phyloP scores from a whole-genome alignment of 2,797 vertebrate genomes.

The Distichodus sexfasciatus region DNA sequence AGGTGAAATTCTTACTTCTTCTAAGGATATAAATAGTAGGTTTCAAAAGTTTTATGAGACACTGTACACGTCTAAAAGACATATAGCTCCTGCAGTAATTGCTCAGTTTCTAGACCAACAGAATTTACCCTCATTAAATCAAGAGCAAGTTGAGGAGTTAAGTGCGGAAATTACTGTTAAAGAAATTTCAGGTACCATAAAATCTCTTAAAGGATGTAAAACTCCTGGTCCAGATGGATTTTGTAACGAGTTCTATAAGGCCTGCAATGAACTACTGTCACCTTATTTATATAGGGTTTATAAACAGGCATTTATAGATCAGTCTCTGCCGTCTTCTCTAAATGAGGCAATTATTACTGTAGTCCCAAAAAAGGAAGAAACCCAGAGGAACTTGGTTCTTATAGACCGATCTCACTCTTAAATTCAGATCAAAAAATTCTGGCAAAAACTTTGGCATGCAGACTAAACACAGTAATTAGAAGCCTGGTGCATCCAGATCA shows the following conservation, averaged over 20 bases:
- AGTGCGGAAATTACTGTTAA: background rate
- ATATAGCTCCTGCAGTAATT: too few species aligned
- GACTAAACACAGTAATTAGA: background rate
- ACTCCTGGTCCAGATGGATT: constrained; percentile 3
- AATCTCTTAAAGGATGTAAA: background rate
- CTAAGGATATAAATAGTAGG: background rate
- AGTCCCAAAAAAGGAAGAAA: constrained; percentile 8
- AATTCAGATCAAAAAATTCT: constrained; percentile 1
- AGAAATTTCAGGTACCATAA: background rate
- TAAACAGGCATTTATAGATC: constrained; percentile 10
- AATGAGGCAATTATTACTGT: constrained; percentile 7
- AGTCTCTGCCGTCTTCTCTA: background rate
- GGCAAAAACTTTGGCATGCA: background rate
- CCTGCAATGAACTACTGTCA: background rate
- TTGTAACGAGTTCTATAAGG: constrained; percentile 10
- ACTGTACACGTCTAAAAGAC: background rate
- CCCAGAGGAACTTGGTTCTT: background rate
- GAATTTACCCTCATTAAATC: background rate
- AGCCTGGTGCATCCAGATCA: constrained; percentile 3
- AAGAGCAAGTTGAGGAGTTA: background rate
- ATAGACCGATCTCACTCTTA: background rate
- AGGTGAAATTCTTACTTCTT: background rate
- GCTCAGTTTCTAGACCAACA: too few species aligned
- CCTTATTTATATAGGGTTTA: constrained; percentile 15
- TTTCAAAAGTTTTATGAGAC: background rate